Conservation (phyloP, 1,140 invertebrate genomes). For the Aricia agestis region DNA sequence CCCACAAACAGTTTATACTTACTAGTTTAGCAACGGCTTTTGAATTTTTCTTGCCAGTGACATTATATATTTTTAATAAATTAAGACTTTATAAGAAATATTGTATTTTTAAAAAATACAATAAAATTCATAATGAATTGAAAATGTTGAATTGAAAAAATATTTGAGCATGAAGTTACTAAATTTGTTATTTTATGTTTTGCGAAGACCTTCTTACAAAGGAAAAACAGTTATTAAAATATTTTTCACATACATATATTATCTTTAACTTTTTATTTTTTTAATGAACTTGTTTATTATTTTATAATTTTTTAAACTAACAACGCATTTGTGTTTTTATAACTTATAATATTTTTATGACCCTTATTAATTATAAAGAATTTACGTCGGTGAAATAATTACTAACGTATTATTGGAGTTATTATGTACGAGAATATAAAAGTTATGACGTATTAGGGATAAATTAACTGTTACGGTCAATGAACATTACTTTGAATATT, state of each 20-base stretch:
- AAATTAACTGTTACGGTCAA: background rate
- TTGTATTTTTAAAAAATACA: too few relatives aligned
- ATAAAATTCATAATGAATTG: too few relatives aligned
- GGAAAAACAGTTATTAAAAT: background rate
- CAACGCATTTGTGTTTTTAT: background rate
- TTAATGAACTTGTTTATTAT: background rate
- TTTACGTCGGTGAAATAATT: background rate
- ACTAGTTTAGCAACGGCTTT: background rate
- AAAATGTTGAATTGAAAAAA: too few relatives aligned
- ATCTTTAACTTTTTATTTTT: background rate
- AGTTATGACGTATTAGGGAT: background rate
- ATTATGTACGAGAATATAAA: background rate
- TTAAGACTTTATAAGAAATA: too few relatives aligned
- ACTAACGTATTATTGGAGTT: background rate
- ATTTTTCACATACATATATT: background rate
- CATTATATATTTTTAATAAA: too few relatives aligned
- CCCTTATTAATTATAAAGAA: background rate
- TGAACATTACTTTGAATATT: background rate
- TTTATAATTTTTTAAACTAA: background rate
- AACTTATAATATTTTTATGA: background rate
- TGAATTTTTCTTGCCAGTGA: background rate
- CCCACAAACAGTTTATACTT: background rate
- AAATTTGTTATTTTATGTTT: too few relatives aligned
- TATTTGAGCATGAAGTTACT: too few relatives aligned
- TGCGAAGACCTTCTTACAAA: background rate